Base-by-base conservation (phyloP, 2,797 vertebrate species). In the Meda fulgida region DNA sequence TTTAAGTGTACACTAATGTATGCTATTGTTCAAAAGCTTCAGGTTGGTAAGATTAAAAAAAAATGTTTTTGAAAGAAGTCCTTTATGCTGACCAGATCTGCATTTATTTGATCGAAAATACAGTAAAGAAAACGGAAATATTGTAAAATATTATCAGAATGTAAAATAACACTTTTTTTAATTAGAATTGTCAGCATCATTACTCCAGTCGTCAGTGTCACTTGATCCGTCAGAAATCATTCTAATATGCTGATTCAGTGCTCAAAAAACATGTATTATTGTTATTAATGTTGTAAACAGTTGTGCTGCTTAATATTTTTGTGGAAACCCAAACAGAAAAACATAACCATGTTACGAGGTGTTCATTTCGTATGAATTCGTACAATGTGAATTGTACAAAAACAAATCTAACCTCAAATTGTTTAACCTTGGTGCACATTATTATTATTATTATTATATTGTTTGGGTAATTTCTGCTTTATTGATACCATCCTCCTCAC, bases 401-500 rank as follows among this genome's bases (percentile, higher is more conserved):
- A 55, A 21, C 1, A 0, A 5, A 48, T 48, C 14, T 16, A 19
- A 21, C 51, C 1, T 23, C 55, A n/a, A n/a, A 58, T 9, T n/a
- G 1, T n/a, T 58, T 23, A n/a, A 23, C n/a, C 8, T 55, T 55
- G 21, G 21, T 23, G 53, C 53, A 23, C 3, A 53, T 53, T 10
- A 34, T 34, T 5, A 36, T 23, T 9, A 13, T 13, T 23, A 53
- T 7, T 21, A 7, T 38, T 9, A 18, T 10, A 48, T 48, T 55
- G 18, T 60, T 66, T 14, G n/a, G 19, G 2, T 38, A 3, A 69
- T 51, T 38, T 73, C 23, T 75, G 55, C 53, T 81, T n/a, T 23
- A 48, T 65, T 77, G 36, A 81, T 71, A 23, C 43, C 19, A 23
- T 55, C 51, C 46, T 71, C 78, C 75, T 83, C 51, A 31, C 38